phyloP scores from a whole-genome alignment of 2,113 vertebrate genomes.

The Macaca fascicularis region T2T-MFA8v1.1 NC_088377.1:1081001-1081500 shows the following conservation, averaged over 20 bases:
- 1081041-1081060: accelerated
- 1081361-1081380: background rate
- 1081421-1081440: background rate
- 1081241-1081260: background rate
- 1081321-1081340: background rate
- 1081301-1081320: background rate
- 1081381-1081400: background rate
- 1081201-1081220: background rate
- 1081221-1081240: slow-evolving; percentile 13
- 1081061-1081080: no score
- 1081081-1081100: background rate
- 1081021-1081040: no score
- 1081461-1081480: background rate
- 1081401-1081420: background rate
- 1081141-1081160: background rate
- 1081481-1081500: background rate
- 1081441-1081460: background rate
- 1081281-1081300: background rate
- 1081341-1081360: background rate
- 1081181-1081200: background rate
- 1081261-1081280: background rate
- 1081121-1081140: background rate
- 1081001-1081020: background rate
- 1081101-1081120: accelerated
- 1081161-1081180: background rate